These are phyloP conservation scores for Cecidostiba fungosa DNA, from an alignment of 2,888 invertebrate genomes.

Conservation along the genomic window DNA sequence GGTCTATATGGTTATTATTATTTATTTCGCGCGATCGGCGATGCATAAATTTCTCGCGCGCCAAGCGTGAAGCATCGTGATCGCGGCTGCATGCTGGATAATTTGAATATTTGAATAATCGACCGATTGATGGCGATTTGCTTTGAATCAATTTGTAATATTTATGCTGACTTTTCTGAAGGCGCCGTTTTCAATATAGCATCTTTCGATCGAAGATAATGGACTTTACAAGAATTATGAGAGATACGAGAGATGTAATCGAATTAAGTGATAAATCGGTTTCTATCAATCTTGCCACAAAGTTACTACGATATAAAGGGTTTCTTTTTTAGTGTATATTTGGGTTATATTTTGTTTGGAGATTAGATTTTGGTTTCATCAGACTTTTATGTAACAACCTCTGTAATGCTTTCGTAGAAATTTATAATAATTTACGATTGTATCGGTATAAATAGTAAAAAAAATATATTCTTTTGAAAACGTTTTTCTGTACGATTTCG, in stretches of 20 bases:
- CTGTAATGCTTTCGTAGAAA: too few species aligned
- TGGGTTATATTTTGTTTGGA: too few species aligned
- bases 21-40: conserved; percentile 42
- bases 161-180: conserved; percentile 2
- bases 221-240: conserved; percentile 1
- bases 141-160: conserved; percentile 49
- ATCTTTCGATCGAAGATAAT: not conserved
- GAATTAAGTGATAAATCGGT: not conserved
- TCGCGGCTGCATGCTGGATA: too few species aligned
- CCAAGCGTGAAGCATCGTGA: not conserved
- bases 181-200: not conserved
- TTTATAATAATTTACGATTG: too few species aligned
- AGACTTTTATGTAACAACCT: too few species aligned
- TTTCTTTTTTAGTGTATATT: not conserved
- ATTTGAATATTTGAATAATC: conserved; percentile 49
- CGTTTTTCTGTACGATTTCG: not conserved
- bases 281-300: too few species aligned
- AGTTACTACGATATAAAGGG: too few species aligned
- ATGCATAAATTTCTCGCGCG: conserved; percentile 42
- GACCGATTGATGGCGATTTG: conserved; percentile 55
- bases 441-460: not conserved
- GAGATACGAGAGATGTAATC: not conserved
- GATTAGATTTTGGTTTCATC: too few species aligned
- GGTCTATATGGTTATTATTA: conserved; percentile 45
- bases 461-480: not conserved